Evolutionary conservation across 2,113 vertebrate genomes (phyloP).

Genomic region (Amblyopsis rosae): DNA sequence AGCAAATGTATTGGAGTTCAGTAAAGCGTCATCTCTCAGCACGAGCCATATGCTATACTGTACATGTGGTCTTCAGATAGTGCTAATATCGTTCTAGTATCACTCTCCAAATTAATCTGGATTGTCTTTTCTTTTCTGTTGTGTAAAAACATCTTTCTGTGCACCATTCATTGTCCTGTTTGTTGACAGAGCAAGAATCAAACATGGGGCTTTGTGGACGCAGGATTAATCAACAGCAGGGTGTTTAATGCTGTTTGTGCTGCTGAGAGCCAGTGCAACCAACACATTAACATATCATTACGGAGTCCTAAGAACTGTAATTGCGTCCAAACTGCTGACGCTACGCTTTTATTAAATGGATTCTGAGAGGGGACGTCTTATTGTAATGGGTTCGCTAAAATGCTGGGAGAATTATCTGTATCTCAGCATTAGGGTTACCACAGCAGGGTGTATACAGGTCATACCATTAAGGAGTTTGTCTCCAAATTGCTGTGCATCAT

Average conservation of each 20-base stretch:
- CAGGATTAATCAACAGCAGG: constrained; percentile 68
- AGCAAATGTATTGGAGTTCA: too few relatives aligned
- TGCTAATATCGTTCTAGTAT: not conserved
- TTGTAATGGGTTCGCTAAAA: constrained; percentile 58
- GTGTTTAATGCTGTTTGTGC: constrained; percentile 75
- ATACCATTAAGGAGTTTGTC: constrained; percentile 34
- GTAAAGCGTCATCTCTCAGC: not conserved
- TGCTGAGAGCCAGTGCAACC: constrained; percentile 73
- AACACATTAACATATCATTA: constrained; percentile 76
- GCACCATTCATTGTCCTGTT: constrained; percentile 22
- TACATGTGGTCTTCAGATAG: not conserved
- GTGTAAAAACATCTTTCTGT: constrained; percentile 4
- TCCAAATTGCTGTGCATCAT: constrained; percentile 29
- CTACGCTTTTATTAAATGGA: constrained; percentile 68
- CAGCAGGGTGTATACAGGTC: constrained; percentile 45
- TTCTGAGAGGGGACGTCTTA: constrained; percentile 44
- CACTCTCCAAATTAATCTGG: not conserved
- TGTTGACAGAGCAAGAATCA: constrained; percentile 49
- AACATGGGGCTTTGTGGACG: constrained; percentile 65
- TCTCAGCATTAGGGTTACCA: constrained; percentile 51
- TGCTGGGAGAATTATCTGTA: constrained; percentile 40
- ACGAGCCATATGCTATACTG: not conserved
- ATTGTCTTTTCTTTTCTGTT: constrained; percentile 7
- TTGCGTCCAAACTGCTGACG: constrained; percentile 70
- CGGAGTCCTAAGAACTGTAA: constrained; percentile 64